Percentiles rank a stretch among this genome's conserved stretches.
These are phyloP conservation scores for Neodiprion virginianus DNA, from an alignment of 1,140 invertebrate genomes.

Conservation along the genomic window DNA sequence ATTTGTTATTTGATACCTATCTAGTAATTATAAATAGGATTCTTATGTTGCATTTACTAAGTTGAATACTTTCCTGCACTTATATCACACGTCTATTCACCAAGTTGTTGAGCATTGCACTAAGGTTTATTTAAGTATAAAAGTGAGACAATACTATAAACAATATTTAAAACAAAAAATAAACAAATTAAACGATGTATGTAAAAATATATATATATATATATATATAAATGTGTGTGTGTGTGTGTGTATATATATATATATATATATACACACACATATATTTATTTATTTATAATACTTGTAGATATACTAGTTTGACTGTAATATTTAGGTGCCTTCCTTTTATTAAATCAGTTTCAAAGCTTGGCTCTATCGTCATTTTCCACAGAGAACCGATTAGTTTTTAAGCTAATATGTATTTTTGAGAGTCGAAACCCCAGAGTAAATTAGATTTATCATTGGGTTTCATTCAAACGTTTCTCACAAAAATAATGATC, in stretches of 20 bases:
- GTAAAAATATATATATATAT: background rate
- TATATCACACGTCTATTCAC: background rate
- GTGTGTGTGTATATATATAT: background rate
- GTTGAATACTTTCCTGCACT: background rate
- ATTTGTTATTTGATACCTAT: background rate
- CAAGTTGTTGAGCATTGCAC: background rate
- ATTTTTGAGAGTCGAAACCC: too few species aligned
- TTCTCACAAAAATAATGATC: too few species aligned
- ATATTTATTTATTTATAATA: conserved; percentile 33
- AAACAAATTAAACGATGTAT: background rate
- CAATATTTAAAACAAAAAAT: conserved; percentile 14
- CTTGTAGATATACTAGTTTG: conserved; percentile 42
- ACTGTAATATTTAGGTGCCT: conserved; percentile 52
- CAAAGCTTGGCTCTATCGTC: background rate
- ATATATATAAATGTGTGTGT: conserved; percentile 22
- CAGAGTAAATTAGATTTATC: too few species aligned
- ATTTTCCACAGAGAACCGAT: background rate
- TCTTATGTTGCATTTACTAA: background rate
- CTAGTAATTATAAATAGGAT: background rate
- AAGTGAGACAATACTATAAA: conserved; percentile 39
- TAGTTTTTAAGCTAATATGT: too few species aligned
- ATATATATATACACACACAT: background rate
- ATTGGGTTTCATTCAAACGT: too few species aligned
- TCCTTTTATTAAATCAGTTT: conserved; percentile 38
- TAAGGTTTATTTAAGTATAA: conserved; percentile 12